A percentile compares a stretch with the other conserved stretches of the same genome.
Evolutionary conservation across 2,113 vertebrate species (phyloP).

Genomic region (Myotis lucifugus): DNA sequence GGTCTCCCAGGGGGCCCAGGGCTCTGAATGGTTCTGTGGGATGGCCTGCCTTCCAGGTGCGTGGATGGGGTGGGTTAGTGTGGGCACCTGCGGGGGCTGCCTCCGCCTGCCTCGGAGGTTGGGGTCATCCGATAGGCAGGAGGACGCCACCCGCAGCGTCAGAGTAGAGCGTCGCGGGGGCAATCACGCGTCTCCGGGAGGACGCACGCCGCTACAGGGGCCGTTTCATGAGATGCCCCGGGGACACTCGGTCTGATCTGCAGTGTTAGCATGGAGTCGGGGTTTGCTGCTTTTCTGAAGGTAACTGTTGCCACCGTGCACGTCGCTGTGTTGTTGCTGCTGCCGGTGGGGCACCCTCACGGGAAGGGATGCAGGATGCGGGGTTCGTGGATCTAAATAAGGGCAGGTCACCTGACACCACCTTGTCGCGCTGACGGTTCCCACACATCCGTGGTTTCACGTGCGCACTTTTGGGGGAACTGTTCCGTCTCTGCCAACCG

Average conservation of each 20-base stretch:
- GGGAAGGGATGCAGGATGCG: fast-evolving
- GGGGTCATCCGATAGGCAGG: neutral
- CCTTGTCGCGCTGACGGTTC: fast-evolving
- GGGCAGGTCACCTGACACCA: fast-evolving
- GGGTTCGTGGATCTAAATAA: neutral
- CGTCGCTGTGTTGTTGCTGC: neutral
- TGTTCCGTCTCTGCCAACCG: neutral
- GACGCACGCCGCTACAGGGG: fast-evolving
- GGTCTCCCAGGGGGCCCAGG: neutral
- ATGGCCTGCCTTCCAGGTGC: neutral
- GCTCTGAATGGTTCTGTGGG: neutral
- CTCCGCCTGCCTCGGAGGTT: neutral
- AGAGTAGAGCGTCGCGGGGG: too few relatives aligned
- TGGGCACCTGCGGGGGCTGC: fast-evolving
- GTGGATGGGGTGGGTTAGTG: fast-evolving
- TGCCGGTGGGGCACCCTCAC: fast-evolving
- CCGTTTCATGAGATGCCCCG: too few relatives aligned
- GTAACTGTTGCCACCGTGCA: neutral
- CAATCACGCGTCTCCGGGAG: fast-evolving
- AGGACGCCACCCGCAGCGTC: neutral
- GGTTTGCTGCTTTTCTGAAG: neutral
- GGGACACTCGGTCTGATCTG: neutral
- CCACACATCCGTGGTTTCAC: fast-evolving
- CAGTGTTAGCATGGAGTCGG: fast-evolving
- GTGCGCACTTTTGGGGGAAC: fast-evolving